Base-by-base conservation (phyloP, 2,113 vertebrate species). In the Chascanopsetta lugubris region DNA sequence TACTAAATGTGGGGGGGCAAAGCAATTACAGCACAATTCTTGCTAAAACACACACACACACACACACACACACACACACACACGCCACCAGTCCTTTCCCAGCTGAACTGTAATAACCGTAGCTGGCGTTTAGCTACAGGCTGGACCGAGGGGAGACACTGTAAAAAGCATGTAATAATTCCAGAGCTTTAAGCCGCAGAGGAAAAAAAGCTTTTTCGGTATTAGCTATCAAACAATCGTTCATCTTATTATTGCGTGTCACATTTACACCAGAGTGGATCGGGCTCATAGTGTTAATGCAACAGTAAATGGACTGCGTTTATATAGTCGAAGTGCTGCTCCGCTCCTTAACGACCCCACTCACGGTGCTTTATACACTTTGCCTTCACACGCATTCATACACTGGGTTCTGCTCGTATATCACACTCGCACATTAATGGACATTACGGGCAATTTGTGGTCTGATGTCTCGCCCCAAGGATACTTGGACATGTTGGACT, bases 1-100 rank as follows among this genome's bases (percentile, higher is more conserved):
- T 40, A 68, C 58, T 73, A 60, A 69, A 79, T 27, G n/a, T 8
- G 15, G 62, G 77, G 66, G 77, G 71, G 49, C 53, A 62, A 79
- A 85, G 25, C 72, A 87, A 82, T 85, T 82, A 82, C 30, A 51
- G 53, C 34, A 48, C 17, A 18, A 61, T 58, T 62, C 63, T 61
- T 43, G 29, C 34, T 4, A 54, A 32, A 50, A 47, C 20, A 57
- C 45, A 48, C 40, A 46, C 43, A 45, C 2, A 51, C 8, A 17
- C 1, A 45, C 8, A 45, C 2, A 50, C 6, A 12, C 4, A 60
- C 68, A 55, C 29, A 68, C 24, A 54, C 29, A 22, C 34, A 17
- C 38, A 56, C 24, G 18, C 20, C 17, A 43, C 9, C 15, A 2
- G 40, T 45, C 6, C 49, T 42, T n/a, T 30, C 48, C 62, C 49